Conservation (phyloP, 2,888 invertebrate genomes). For the Tipula unca region DNA sequence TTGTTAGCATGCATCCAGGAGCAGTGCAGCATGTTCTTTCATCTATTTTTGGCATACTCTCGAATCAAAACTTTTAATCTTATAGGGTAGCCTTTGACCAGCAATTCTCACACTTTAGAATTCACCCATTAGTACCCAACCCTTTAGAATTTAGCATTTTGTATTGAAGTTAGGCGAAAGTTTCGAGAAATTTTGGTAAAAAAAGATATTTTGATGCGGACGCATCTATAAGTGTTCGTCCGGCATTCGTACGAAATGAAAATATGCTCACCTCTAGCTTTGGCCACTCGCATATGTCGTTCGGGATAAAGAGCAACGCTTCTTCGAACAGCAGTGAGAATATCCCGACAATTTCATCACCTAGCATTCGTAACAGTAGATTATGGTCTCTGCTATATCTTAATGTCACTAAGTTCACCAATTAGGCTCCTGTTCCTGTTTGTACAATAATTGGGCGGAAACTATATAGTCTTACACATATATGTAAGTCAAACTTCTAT, state of each 20-base stretch:
- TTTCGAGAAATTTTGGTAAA: conserved; percentile 48
- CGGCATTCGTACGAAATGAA: conserved; percentile 55
- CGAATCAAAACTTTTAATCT: conserved; percentile 81
- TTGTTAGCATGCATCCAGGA: conserved; percentile 62
- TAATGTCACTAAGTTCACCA: too few relatives aligned
- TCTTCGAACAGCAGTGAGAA: conserved; percentile 56
- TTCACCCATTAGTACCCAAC: conserved; percentile 70
- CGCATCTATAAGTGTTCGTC: conserved; percentile 52
- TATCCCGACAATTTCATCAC: conserved; percentile 60
- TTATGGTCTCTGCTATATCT: conserved; percentile 76
- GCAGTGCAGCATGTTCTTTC: conserved; percentile 64
- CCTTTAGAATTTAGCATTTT: conserved; percentile 51
- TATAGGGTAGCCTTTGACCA: conserved; percentile 62
- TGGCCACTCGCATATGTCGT: conserved; percentile 45
- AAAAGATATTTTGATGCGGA: conserved; percentile 49
- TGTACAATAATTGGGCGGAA: too few relatives aligned
- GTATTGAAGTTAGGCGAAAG: conserved; percentile 55
- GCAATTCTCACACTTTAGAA: conserved; percentile 71
- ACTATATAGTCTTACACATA: too few relatives aligned
- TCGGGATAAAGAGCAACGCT: conserved; percentile 43
- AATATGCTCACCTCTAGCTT: conserved; percentile 57
- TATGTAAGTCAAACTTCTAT: too few relatives aligned
- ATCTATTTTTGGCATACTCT: conserved; percentile 66
- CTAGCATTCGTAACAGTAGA: conserved; percentile 78
- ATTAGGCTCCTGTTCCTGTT: too few relatives aligned